These are phyloP conservation scores for Tachysurus vachellii DNA, from an alignment of 2,113 vertebrate genomes.

Conservation along the genomic window DNA sequence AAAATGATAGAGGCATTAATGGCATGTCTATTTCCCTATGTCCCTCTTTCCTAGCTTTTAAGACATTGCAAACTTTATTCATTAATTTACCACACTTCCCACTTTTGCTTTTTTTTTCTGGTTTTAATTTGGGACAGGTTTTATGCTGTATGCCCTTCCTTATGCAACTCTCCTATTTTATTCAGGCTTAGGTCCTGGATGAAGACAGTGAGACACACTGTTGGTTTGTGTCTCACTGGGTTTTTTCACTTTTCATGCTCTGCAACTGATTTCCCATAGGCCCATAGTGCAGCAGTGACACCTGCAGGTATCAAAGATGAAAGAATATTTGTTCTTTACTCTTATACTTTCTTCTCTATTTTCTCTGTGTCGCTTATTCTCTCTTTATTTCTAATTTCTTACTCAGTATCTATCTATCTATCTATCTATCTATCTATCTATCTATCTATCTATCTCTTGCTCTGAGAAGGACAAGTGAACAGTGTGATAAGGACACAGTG, in stretches of 20 bases:
- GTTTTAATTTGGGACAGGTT: too few relatives aligned
- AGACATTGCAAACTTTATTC: too few relatives aligned
- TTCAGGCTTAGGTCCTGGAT: too few relatives aligned
- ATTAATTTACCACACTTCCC: too few relatives aligned
- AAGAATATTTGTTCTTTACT: conserved; percentile 28
- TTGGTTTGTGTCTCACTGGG: neutral
- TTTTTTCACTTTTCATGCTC: conserved; percentile 54
- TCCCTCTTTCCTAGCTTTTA: too few relatives aligned
- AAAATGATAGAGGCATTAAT: too few relatives aligned
- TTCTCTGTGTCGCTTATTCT: conserved; percentile 9
- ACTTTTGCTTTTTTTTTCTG: too few relatives aligned
- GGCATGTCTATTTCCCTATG: too few relatives aligned
- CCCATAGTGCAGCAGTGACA: conserved; percentile 75
- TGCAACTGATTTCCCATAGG: conserved; percentile 54
- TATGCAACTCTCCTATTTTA: too few relatives aligned
- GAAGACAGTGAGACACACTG: neutral
- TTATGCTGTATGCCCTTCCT: too few relatives aligned
- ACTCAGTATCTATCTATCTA: neutral
- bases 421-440: neutral
- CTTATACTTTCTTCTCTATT: neutral
- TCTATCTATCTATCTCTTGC: neutral
- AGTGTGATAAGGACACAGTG: conserved; percentile 51
- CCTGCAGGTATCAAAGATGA: conserved; percentile 67
- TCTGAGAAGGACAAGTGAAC: conserved; percentile 41
- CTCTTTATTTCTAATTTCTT: neutral